These are phyloP conservation scores for Nomada ruficornis DNA, from an alignment of 2,888 invertebrate genomes.

Conservation along the genomic window DNA sequence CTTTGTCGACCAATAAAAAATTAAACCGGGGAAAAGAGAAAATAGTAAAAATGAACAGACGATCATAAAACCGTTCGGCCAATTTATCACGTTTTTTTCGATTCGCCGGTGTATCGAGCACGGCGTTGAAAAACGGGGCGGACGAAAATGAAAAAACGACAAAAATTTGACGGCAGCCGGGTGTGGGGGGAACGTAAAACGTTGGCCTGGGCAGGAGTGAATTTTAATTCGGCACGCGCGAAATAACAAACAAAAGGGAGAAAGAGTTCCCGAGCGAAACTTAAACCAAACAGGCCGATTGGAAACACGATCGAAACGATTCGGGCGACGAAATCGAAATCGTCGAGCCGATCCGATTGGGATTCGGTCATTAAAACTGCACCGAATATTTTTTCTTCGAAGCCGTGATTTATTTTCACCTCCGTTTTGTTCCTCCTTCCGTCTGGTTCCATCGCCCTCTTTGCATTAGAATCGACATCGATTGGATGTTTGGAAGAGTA, in stretches of 20 bases:
- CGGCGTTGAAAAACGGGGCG: slow-evolving; percentile 40
- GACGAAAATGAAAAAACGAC: slow-evolving; percentile 40
- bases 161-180: slow-evolving; percentile 11
- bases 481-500: background rate
- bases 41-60: slow-evolving; percentile 17
- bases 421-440: slow-evolving; percentile 9
- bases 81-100: slow-evolving; percentile 35
- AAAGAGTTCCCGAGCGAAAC: slow-evolving; percentile 64
- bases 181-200: slow-evolving; percentile 34
- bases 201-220: slow-evolving; percentile 46
- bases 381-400: slow-evolving; percentile 26
- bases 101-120: slow-evolving; percentile 12
- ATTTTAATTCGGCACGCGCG: slow-evolving; percentile 73
- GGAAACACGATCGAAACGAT: slow-evolving; percentile 72
- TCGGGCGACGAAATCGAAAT: slow-evolving; percentile 68
- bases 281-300: slow-evolving; percentile 78
- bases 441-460: background rate
- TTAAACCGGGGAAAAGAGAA: background rate
- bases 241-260: slow-evolving; percentile 77
- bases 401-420: slow-evolving; percentile 8
- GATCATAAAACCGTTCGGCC: slow-evolving; percentile 30
- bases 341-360: slow-evolving; percentile 44
- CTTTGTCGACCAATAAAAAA: slow-evolving; percentile 12
- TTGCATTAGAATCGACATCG: slow-evolving; percentile 1
- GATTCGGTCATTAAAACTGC: slow-evolving; percentile 67